Evolutionary conservation across 1,140 invertebrate species (phyloP).

Genomic region (Heterodera carotae): DNA sequence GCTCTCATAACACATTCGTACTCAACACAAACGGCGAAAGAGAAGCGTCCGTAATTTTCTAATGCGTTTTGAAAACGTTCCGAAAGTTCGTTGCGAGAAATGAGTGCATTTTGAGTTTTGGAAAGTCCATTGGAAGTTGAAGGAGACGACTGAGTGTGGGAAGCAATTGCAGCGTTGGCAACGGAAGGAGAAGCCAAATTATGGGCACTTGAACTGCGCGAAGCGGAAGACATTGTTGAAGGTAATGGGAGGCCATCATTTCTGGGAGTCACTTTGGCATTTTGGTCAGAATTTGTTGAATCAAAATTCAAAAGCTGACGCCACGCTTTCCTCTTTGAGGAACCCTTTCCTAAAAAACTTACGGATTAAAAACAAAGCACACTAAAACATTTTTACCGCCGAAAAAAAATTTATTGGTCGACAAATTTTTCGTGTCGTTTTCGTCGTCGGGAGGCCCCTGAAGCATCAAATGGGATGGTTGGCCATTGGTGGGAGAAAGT

Average conservation of each 20-base stretch:
- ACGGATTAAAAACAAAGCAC: neutral
- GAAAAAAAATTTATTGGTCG: neutral
- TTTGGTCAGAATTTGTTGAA: neutral
- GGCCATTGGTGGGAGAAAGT: neutral
- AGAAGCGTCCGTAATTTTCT: slow-evolving; percentile 59
- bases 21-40: slow-evolving; percentile 57
- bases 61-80: slow-evolving; percentile 52
- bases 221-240: slow-evolving; percentile 17
- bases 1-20: slow-evolving; percentile 62
- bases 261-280: neutral
- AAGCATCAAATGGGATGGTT: neutral
- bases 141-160: neutral
- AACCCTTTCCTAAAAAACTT: neutral
- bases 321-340: neutral
- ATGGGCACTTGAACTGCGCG: slow-evolving; percentile 15
- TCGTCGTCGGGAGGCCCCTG: neutral
- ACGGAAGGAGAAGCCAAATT: slow-evolving; percentile 4
- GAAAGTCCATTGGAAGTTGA: slow-evolving; percentile 8
- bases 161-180: neutral
- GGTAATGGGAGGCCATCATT: neutral
- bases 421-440: neutral
- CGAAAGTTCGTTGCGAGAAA: slow-evolving; percentile 47
- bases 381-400: neutral
- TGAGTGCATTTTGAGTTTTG: slow-evolving; percentile 9
- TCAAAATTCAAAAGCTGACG: slow-evolving; percentile 13